Evolutionary conservation across 2,797 vertebrate species (phyloP).

Genomic region (Spea hammondii): DNA sequence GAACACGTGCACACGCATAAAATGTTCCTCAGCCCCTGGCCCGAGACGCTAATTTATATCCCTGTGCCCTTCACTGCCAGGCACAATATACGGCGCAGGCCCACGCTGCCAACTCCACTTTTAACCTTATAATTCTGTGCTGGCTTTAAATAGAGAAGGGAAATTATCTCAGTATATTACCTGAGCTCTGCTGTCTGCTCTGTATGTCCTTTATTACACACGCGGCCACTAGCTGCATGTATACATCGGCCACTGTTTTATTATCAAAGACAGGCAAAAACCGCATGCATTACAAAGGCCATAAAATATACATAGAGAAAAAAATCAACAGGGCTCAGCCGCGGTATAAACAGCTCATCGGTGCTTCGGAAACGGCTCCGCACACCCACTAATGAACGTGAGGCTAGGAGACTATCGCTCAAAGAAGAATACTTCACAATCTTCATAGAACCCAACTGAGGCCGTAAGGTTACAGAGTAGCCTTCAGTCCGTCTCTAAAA

Average conservation of each 20-base stretch:
- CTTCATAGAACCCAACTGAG: too few relatives aligned
- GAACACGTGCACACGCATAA: conserved; percentile 52
- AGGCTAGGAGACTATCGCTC: too few relatives aligned
- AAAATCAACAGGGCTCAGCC: too few relatives aligned
- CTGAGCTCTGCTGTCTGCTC: not conserved
- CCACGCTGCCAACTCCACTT: conserved; percentile 33
- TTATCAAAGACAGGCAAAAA: too few relatives aligned
- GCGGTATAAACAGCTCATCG: too few relatives aligned
- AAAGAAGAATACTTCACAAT: too few relatives aligned
- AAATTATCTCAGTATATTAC: not conserved
- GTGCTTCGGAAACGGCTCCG: too few relatives aligned
- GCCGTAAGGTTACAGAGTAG: too few relatives aligned
- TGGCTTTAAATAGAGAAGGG: conserved; percentile 13
- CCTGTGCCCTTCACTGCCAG: conserved; percentile 52
- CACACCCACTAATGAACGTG: too few relatives aligned
- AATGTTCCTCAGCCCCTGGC: conserved; percentile 52
- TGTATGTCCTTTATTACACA: not conserved
- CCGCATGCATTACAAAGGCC: too few relatives aligned
- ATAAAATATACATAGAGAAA: too few relatives aligned
- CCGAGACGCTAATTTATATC: conserved; percentile 50
- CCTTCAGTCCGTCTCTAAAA: too few relatives aligned
- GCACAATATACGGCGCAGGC: conserved; percentile 41
- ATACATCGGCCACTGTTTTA: not conserved
- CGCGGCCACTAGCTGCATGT: not conserved
- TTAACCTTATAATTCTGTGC: conserved; percentile 41